Evolutionary conservation across 2,113 vertebrate genomes (phyloP).

Genomic region (Bos taurus): ARS-UCD2.0 NC_037337.1:40453501-40454000

Average conservation of each 20-base stretch:
- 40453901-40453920: neutral
- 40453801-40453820: neutral
- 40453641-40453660: neutral
- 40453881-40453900: neutral
- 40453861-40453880: neutral
- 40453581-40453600: neutral
- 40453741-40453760: neutral
- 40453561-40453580: neutral
- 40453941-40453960: neutral
- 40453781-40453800: neutral
- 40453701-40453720: neutral
- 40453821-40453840: neutral
- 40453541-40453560: neutral
- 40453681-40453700: neutral
- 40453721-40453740: neutral
- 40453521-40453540: neutral
- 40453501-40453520: neutral
- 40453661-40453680: neutral
- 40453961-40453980: neutral
- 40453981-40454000: neutral
- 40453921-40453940: neutral
- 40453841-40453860: neutral
- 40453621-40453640: neutral
- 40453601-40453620: neutral
- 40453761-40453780: neutral